Evolutionary conservation across 2,113 vertebrate genomes (phyloP), one percentile per base, ranked within the genome.

Genomic region (Pongo abelii): DNA sequence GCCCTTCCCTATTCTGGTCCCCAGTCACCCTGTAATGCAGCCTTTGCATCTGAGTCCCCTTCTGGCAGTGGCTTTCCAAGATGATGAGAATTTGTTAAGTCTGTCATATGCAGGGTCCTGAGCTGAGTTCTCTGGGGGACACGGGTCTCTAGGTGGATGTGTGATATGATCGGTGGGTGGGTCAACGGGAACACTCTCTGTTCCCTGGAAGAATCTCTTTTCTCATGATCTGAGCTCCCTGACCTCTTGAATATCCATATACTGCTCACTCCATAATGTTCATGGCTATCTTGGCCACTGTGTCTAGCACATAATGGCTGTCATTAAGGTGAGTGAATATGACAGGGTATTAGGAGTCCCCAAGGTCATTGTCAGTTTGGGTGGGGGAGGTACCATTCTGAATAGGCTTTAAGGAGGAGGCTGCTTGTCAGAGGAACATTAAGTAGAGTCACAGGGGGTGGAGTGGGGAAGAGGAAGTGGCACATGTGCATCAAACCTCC

Each of bases 351-450:
- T 72, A 48, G 27, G 50, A 81, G 81, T n/a, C 84, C 7, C 18
- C 69, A 87, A 87, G 94, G 88, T 77, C 88, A 80, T n/a, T 61
- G 84, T 57, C 70, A 80, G 17, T 50, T 86, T 93, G 75, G 7
- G 2, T 89, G 30, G n/a, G 69, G 61, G 25, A 8, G 23, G 18
- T 57, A 18, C 11, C 16, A 14, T 64, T 67, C 72, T 50, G 27
- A 59, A 43, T 22, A 90, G 61, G 50, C 90, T 86, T 90, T 79
- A 40, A 32, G n/a, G 85, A 90, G 67, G 70, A 87, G 85, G 69
- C 80, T 43, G 78, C 64, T 83, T 93, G 70, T 78, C 48, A 32
- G 79, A 64, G 59, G 43, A 75, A 23, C 80, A 50, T 48, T 50
- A 74, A 87, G 35, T 38, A 27, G 91, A 69, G 79, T 16, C 48